Conservation (phyloP, 2,113 vertebrate species). For the Romanogobio albipinnatus region DNA sequence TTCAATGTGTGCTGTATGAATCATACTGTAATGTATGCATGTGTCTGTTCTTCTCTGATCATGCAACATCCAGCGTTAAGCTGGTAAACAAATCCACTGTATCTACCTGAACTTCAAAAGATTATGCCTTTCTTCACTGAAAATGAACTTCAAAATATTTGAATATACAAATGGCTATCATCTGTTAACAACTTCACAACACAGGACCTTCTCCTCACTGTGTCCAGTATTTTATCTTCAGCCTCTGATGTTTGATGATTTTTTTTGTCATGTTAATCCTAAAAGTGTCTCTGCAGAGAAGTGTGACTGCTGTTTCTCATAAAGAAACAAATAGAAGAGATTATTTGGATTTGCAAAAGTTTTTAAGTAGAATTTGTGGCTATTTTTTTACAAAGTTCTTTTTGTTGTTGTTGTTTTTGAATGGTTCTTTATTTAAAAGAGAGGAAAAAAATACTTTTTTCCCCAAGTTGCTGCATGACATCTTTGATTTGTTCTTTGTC, state of each 20-base stretch:
- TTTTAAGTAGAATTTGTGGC: not conserved
- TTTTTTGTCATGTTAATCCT: conserved; percentile 20
- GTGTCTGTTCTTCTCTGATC: conserved; percentile 3
- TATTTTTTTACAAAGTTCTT: conserved; percentile 2
- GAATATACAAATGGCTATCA: conserved; percentile 14
- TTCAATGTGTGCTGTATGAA: conserved; percentile 11
- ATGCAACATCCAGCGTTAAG: conserved; percentile 10
- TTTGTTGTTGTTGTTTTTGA: not conserved
- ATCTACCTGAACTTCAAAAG: conserved; percentile 31
- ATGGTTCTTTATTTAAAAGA: conserved; percentile 6
- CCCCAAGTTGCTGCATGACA: conserved; percentile 78
- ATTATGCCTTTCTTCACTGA: conserved; percentile 20
- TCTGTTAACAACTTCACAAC: conserved; percentile 21
- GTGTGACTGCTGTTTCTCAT: conserved; percentile 1
- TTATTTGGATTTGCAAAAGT: not conserved
- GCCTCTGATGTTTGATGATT: not conserved
- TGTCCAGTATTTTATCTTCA: conserved; percentile 16
- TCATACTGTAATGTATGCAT: conserved; percentile 13
- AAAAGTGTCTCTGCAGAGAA: conserved; percentile 4
- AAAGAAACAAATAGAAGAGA: conserved; percentile 12
- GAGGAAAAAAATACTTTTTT: conserved; percentile 45
- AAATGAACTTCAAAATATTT: conserved; percentile 12
- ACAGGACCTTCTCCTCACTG: conserved; percentile 5
- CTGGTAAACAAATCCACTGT: conserved; percentile 13
- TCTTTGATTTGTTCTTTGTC: conserved; percentile 63